These are phyloP conservation scores for Sphaerodactylus townsendi DNA, from an alignment of 2,113 vertebrate species.

Conservation along the genomic window DNA sequence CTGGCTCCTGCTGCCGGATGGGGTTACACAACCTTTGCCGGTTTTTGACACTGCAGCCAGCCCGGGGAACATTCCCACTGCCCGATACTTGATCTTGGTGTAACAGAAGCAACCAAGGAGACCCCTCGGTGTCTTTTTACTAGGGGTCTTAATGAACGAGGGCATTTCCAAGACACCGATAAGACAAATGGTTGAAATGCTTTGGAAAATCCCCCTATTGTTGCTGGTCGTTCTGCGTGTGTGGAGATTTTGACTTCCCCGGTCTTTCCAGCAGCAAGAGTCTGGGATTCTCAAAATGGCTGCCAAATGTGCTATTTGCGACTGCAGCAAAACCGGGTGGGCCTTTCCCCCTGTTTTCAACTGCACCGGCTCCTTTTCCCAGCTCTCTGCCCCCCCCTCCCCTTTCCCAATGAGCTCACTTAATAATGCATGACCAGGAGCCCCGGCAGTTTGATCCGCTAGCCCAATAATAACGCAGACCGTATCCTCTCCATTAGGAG, in stretches of 20 bases:
- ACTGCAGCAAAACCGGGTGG: background rate
- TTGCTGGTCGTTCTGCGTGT: too few species aligned
- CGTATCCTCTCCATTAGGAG: background rate
- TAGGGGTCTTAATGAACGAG: slow-evolving; percentile 9
- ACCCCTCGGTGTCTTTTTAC: background rate
- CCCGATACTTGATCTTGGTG: background rate
- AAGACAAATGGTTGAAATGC: background rate
- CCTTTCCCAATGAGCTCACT: slow-evolving; percentile 28
- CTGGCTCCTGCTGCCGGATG: accelerated
- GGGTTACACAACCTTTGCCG: background rate
- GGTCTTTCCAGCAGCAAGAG: background rate
- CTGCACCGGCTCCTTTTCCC: slow-evolving; percentile 24
- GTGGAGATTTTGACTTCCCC: background rate
- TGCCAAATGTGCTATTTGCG: background rate
- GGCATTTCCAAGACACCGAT: background rate
- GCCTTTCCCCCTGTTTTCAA: slow-evolving; percentile 32
- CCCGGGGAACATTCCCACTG: background rate
- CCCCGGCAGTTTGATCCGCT: slow-evolving; percentile 42
- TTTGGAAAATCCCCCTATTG: background rate
- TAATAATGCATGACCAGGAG: slow-evolving; percentile 67
- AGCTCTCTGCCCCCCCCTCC: background rate
- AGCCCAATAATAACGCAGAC: slow-evolving; percentile 47
- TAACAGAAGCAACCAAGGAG: background rate
- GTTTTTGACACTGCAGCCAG: background rate
- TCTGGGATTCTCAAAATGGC: slow-evolving; percentile 14